Evolutionary conservation across 2,888 invertebrate genomes (phyloP).

Genomic region (Melipona beecheii): DNA sequence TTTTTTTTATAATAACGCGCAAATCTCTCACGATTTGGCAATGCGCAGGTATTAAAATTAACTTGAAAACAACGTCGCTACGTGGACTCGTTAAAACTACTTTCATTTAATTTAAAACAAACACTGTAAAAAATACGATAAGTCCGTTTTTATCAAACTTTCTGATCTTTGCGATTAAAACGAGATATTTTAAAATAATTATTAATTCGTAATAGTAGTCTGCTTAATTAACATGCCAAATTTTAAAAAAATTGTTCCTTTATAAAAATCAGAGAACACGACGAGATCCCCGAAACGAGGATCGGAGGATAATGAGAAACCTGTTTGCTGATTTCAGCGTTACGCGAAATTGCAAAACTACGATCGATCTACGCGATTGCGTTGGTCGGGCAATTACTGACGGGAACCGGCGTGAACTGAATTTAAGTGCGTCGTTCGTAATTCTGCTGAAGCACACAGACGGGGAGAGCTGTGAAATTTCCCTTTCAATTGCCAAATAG

Average conservation of each 20-base stretch:
- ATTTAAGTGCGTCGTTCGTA: conserved; percentile 35
- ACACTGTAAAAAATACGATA: not conserved
- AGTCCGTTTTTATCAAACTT: not conserved
- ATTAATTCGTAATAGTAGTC: too few relatives aligned
- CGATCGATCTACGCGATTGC: conserved; percentile 4
- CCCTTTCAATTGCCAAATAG: conserved; percentile 87
- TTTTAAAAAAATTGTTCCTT: not conserved
- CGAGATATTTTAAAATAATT: not conserved
- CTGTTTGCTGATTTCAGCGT: not conserved
- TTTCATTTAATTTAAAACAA: conserved; percentile 2
- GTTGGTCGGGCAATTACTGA: not conserved
- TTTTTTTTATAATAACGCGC: not conserved
- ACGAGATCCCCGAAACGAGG: not conserved
- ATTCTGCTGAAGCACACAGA: conserved; percentile 24
- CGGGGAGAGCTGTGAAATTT: conserved; percentile 15
- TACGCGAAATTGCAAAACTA: conserved; percentile 3
- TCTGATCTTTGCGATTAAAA: not conserved
- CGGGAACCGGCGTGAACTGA: conserved; percentile 22
- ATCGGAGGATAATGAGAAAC: not conserved
- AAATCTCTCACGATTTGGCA: not conserved
- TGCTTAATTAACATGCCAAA: not conserved
- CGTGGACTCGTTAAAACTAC: not conserved
- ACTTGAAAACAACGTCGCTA: not conserved
- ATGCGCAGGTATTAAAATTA: not conserved
- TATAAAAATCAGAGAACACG: not conserved